Evolutionary conservation across 2,113 vertebrate genomes (phyloP), one percentile per base, ranked within the genome.

Genomic region (Lasiurus borealis): DNA sequence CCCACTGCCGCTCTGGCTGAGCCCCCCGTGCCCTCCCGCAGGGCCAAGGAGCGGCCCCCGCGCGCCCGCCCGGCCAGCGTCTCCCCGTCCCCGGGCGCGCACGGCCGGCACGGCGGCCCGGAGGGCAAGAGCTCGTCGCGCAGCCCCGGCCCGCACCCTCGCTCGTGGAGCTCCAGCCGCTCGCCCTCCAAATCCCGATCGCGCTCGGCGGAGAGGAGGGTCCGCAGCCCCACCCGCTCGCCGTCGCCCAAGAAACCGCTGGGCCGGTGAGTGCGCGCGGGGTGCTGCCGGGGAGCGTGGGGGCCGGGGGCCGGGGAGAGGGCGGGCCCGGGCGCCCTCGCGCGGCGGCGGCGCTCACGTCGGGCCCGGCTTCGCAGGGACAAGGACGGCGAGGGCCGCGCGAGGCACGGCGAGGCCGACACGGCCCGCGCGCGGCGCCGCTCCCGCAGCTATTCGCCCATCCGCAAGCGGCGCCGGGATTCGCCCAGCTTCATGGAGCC

Each of bases 401-500:
- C 98, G 0, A 99, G 99, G 40, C 99, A 99, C n/a, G 97, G 99
- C 0, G 99, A 99, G 68, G 97, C 98, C 0, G 99, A 99, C 84
- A 98, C 98, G 1, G 91, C 99, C 91, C 98, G 99, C 6, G 96
- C 99, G 36, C 99, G 99, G 36, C 98, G 99, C 75, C 99, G 99
- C 93, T 99, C 99, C 57, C 98, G 99, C 95, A 99, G 99, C 98
- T 99, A 99, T 96, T 99, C 99, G 0, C 99, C 99, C 31, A 99
- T 99, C 96, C 98, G 99, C 77, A 99, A 99, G 95, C 98, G 99
- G 96, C 99, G 99, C 94, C 98, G 99, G 34, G 99, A 99, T 96
- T 99, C 99, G 0, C 99, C 99, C 95, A 99, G 99, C 96, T 99
- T 99, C 98, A 99, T 99, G 99, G 99, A 99, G 96, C 99, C 99